phyloP scores from a whole-genome alignment of 2,888 invertebrate genomes.

The Hypomecis punctinalis region DNA sequence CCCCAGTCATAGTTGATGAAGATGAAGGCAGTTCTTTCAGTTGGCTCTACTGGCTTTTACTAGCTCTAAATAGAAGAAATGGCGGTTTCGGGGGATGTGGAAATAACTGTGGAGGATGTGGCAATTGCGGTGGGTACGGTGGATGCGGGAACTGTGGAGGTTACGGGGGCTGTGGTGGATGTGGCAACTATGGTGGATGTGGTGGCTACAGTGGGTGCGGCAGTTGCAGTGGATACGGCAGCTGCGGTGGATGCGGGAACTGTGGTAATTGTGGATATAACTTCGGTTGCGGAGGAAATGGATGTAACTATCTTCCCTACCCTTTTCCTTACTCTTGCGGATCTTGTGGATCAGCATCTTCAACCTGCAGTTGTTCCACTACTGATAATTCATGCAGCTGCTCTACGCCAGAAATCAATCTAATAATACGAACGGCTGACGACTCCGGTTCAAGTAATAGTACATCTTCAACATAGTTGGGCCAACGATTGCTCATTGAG shows the following conservation, averaged over 20 bases:
- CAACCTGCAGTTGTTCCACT: neutral
- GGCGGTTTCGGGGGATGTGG: slow-evolving; percentile 31
- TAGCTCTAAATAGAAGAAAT: slow-evolving; percentile 53
- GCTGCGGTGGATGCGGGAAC: slow-evolving; percentile 15
- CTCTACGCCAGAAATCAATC: slow-evolving; percentile 13
- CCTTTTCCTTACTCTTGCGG: slow-evolving; percentile 24
- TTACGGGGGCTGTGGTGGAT: slow-evolving; percentile 27
- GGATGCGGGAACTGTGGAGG: slow-evolving; percentile 24
- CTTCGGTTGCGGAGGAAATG: slow-evolving; percentile 10
- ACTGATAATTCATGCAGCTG: slow-evolving; percentile 3
- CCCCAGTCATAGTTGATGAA: slow-evolving; percentile 53
- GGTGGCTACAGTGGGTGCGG: slow-evolving; percentile 14
- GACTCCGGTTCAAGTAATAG: neutral
- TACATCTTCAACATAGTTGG: neutral
- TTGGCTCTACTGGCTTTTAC: slow-evolving; percentile 60
- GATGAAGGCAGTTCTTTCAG: slow-evolving; percentile 50
- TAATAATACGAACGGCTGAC: slow-evolving; percentile 7
- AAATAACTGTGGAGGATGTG: slow-evolving; percentile 31
- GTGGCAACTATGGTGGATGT: slow-evolving; percentile 17
- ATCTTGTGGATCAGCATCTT: neutral
- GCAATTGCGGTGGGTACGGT: slow-evolving; percentile 23
- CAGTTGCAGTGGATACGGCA: slow-evolving; percentile 17
- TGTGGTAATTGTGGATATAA: neutral
- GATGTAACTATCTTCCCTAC: slow-evolving; percentile 21
- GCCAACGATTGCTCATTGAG: neutral